Base-by-base conservation (phyloP, 2,797 vertebrate species). In the Brotula barbata region DNA sequence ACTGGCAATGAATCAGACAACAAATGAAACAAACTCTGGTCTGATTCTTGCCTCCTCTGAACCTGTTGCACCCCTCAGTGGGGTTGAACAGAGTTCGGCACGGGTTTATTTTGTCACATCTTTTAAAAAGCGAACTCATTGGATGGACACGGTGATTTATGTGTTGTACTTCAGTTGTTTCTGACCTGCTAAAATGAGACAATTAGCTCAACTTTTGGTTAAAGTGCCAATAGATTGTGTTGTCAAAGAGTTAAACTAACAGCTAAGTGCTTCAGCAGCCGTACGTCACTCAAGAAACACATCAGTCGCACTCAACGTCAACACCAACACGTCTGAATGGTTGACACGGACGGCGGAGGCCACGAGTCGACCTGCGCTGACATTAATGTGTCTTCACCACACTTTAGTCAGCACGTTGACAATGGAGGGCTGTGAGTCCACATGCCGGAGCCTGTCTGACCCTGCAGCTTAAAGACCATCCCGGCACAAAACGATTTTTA, bases 1-100 rank as follows among this genome's bases (percentile, higher is more conserved):
- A 40, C 31, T 70, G 53, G 55, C 40, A 39, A 46, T 17, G 62
- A 51, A 40, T 70, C 52, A 75, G 56, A 60, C 51, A 22, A 45
- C 41, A 16, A 41, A 6, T 13, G 15, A 64, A 40, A 58, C 39
- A 55, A 39, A 44, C 42, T 44, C 14, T 44, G 3, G 16, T 45
- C 43, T 36, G 28, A 11, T 31, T 20, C 0, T 28, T 0, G 43
- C 42, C 34, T 57, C 46, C 25, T 42, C 0, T 17, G 0, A 16
- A 37, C 14, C 49, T 39, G 2, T 11, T 12, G 36, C 20, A 3
- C 19, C 10, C n/a, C 28, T 48, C 33, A 1, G 5, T 28, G 25
- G 8, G 25, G 25, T 28, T 2, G 20, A 25, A 17, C 39, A 17
- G 17, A 8, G 25, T 4, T 28, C 6, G n/a, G 31, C 41, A 17